Evolutionary conservation across 2,888 invertebrate genomes (phyloP).

Genomic region (Proisotoma minuta): DNA sequence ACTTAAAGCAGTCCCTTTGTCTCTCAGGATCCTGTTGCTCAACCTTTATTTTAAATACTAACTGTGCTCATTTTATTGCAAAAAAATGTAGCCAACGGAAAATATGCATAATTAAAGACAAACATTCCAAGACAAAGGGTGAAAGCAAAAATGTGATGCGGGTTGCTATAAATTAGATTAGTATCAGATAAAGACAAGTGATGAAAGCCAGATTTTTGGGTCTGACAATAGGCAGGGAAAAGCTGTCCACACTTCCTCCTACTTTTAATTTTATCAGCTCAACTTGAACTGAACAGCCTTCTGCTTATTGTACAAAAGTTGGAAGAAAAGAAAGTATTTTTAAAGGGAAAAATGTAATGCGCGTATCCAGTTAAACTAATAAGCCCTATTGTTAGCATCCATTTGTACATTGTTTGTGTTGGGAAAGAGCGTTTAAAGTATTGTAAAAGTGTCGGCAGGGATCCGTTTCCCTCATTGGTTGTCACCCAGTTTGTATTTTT

Average conservation of each 20-base stretch:
- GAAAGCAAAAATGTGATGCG: too few species aligned
- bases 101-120: too few species aligned
- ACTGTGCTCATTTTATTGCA: too few species aligned
- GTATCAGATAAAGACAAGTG: not conserved
- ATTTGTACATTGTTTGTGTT: not conserved
- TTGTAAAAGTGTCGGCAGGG: not conserved
- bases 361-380: not conserved
- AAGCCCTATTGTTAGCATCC: not conserved
- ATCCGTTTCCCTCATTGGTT: slow-evolving; percentile 2
- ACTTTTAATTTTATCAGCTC: not conserved
- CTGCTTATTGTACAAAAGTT: not conserved
- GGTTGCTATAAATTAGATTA: not conserved
- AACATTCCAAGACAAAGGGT: too few species aligned
- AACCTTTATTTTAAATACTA: too few species aligned
- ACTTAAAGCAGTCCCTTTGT: not conserved
- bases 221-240: not conserved
- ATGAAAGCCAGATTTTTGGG: not conserved
- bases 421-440: too few species aligned
- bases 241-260: not conserved
- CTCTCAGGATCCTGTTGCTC: too few species aligned
- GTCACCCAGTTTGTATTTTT: slow-evolving; percentile 23
- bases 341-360: not conserved
- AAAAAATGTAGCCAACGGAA: too few species aligned
- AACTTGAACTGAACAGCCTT: not conserved
- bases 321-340: not conserved